Conservation (phyloP, 2,797 vertebrate species). For the Acanthiza pusilla region DNA sequence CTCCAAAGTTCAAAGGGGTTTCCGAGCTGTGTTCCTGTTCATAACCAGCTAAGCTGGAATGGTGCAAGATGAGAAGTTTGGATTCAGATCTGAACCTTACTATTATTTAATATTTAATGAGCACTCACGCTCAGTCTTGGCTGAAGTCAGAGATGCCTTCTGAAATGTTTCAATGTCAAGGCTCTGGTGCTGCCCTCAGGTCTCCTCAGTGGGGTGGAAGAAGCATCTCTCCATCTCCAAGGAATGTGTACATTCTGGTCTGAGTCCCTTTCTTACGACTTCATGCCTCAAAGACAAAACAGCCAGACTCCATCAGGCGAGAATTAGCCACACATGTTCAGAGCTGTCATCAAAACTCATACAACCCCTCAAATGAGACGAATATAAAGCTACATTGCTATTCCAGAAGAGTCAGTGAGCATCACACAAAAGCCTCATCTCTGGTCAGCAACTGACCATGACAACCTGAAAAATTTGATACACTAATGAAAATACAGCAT, state of each 20-base stretch:
- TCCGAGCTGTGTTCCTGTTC: background rate
- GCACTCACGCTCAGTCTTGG: background rate
- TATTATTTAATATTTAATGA: conserved; percentile 42
- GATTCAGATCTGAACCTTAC: conserved; percentile 26
- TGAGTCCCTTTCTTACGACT: background rate
- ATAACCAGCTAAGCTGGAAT: conserved; percentile 38
- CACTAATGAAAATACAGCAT: background rate
- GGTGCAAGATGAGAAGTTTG: conserved; percentile 56
- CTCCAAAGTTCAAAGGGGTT: conserved; percentile 55
- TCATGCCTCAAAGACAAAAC: background rate
- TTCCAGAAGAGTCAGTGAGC: background rate
- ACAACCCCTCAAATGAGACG: background rate
- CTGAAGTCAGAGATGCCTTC: background rate
- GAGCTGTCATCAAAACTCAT: background rate
- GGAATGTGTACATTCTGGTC: background rate
- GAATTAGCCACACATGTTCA: background rate
- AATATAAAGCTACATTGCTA: background rate
- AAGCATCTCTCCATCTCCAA: background rate
- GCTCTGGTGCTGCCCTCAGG: background rate
- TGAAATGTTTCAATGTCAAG: background rate
- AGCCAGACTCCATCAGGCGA: background rate
- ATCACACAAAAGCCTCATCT: background rate
- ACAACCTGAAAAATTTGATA: background rate
- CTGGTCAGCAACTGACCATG: background rate
- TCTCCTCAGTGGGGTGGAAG: background rate